Evolutionary conservation across 2,797 vertebrate species (phyloP), one percentile per base, ranked within the genome.

Genomic region (Etheostoma perlongum): DNA sequence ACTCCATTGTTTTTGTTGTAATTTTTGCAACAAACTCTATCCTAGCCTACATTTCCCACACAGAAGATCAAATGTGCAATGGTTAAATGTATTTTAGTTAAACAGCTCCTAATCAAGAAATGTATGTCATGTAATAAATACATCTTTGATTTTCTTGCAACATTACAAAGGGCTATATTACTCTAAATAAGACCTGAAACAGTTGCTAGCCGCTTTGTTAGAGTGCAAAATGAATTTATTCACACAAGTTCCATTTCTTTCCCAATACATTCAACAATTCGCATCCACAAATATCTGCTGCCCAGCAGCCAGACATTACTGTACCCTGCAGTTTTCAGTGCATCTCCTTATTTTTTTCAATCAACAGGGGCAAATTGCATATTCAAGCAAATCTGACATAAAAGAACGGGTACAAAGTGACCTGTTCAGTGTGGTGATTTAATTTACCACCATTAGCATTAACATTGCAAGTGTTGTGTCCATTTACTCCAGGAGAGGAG

Each of bases 281-380:
- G 78, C 59, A 78, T 63, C 27, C 48, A 18, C 36, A 65, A 74
- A 16, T 40, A 75, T 83, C 71, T 85, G 88, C 91, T 91, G 91
- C 80, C 85, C 92, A 90, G 91, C 92, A 93, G 91, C 81, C 67
- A 74, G 58, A 74, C 49, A 10, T 77, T 47, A 76, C 84, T 81
- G 82, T 69, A 57, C 54, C 83, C 71, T 78, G 78, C 79, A 88
- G 78, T 84, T 78, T 72, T 67, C 40, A 69, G 1, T 65, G 13
- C 36, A 53, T 79, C 42, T 47, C 49, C 42, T 52, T 1, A 57
- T 30, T 53, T 63, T 63, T 76, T 71, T 33, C 53, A 75, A 33
- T 73, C 48, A 72, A 53, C 47, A 52, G 13, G 47, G 44, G 33
- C 12, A 54, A 47, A 67, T 10, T 71, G 23, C 46, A 76, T 14